Percentiles rank a stretch among this genome's conserved stretches.
phyloP scores from a whole-genome alignment of 1,140 invertebrate genomes.

The Macrobrachium nipponense region DNA sequence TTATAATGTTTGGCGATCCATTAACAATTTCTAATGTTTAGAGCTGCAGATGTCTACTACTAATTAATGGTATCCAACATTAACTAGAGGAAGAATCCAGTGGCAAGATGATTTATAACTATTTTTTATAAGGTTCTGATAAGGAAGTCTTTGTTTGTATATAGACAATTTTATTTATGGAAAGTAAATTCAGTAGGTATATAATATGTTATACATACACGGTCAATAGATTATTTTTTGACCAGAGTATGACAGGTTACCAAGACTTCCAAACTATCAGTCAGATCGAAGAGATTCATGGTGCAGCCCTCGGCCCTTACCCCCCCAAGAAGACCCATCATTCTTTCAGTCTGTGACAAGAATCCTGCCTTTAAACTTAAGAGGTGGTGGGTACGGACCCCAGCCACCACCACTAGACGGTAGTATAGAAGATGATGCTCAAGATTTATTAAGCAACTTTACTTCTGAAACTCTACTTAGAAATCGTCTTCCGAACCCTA shows the following conservation, averaged over 20 bases:
- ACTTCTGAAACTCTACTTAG: conserved; percentile 26
- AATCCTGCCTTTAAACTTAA: conserved; percentile 13
- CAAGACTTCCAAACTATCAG: not conserved
- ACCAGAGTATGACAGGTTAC: not conserved
- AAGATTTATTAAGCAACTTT: conserved; percentile 35
- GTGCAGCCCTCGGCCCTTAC: not conserved
- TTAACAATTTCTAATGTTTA: too few relatives aligned
- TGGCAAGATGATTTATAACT: too few relatives aligned
- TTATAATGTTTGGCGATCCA: too few relatives aligned
- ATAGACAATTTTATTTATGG: too few relatives aligned
- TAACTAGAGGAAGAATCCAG: too few relatives aligned
- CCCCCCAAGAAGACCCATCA: not conserved
- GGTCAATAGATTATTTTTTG: too few relatives aligned
- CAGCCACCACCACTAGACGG: conserved; percentile 9
- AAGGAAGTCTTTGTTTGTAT: too few relatives aligned
- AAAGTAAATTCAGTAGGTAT: not conserved
- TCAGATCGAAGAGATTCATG: not conserved
- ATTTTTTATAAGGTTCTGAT: too few relatives aligned
- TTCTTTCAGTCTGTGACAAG: not conserved
- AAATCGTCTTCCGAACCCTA: conserved; percentile 17
- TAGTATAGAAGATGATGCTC: conserved; percentile 20
- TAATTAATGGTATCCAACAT: not conserved
- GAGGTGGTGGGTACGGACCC: conserved; percentile 29
- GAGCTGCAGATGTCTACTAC: not conserved
- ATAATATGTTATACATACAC: too few relatives aligned